These are phyloP conservation scores for Mormoops blainvillei DNA, from an alignment of 2,113 vertebrate species.

Conservation along the genomic window DNA sequence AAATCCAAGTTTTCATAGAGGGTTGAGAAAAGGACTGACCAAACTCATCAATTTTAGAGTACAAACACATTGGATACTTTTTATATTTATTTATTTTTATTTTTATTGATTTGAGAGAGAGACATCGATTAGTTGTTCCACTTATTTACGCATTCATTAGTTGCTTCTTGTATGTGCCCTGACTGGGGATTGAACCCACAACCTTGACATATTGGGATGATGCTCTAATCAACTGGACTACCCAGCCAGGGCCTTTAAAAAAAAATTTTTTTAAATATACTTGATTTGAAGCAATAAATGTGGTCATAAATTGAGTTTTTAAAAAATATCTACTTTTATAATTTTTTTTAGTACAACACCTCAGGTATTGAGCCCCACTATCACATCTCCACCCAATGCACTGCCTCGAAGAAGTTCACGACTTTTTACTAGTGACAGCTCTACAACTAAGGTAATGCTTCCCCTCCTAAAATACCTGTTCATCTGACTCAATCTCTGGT, in stretches of 20 bases:
- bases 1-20: slow-evolving; percentile 30
- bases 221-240: too few relatives aligned
- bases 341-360: slow-evolving; percentile 88
- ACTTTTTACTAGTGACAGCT: slow-evolving; percentile 97
- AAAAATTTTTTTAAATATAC: background rate
- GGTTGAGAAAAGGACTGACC: background rate
- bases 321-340: background rate
- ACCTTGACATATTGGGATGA: too few relatives aligned
- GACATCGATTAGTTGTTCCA: too few relatives aligned
- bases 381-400: slow-evolving; percentile 95
- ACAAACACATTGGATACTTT: background rate
- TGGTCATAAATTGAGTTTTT: background rate
- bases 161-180: too few relatives aligned
- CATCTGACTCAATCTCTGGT: background rate
- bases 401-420: slow-evolving; percentile 96
- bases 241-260: too few relatives aligned
- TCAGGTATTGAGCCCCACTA: slow-evolving; percentile 98
- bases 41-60: background rate
- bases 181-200: too few relatives aligned
- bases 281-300: slow-evolving; percentile 4
- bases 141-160: too few relatives aligned
- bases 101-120: too few relatives aligned
- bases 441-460: slow-evolving; percentile 93
- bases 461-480: background rate
- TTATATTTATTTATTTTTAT: too few relatives aligned